Percentiles rank a stretch among this genome's conserved stretches.
phyloP scores from a whole-genome alignment of 1,140 invertebrate genomes.

The Papilio xuthus region DNA sequence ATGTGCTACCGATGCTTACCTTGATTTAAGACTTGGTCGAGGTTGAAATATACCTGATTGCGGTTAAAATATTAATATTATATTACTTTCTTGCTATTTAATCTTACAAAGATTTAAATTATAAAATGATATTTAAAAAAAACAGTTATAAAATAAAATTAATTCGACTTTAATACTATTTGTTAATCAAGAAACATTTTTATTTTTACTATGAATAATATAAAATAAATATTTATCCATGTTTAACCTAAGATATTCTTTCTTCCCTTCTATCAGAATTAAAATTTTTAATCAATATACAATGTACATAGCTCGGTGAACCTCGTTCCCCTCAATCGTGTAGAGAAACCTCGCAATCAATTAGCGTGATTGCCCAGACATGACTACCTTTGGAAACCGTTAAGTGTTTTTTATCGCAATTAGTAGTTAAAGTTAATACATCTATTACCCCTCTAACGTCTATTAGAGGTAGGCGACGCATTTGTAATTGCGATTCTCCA shows the following conservation, averaged over 20 bases:
- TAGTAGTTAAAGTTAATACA: not conserved
- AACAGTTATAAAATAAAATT: too few species aligned
- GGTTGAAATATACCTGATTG: conserved; percentile 59
- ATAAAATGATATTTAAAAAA: too few species aligned
- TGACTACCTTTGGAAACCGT: not conserved
- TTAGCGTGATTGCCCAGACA: conserved; percentile 14
- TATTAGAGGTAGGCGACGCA: too few species aligned
- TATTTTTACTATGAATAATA: too few species aligned
- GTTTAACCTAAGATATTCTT: not conserved
- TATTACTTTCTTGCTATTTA: not conserved
- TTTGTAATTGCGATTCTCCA: too few species aligned
- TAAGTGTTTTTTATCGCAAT: not conserved
- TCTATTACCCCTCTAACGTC: not conserved
- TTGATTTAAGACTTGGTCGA: conserved; percentile 64
- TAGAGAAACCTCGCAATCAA: conserved; percentile 5
- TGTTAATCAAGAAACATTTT: too few species aligned
- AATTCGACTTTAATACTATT: too few species aligned
- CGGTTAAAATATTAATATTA: not conserved
- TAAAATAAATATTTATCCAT: not conserved
- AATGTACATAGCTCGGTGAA: not conserved
- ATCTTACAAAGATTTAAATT: not conserved
- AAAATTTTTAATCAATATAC: not conserved
- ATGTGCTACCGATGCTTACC: conserved; percentile 65
- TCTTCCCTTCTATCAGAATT: not conserved
- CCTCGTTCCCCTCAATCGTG: not conserved